phyloP scores from a whole-genome alignment of 30 jellyfish, hydroid and myxozoan species.

The Cassiopea xamachana region DNA sequence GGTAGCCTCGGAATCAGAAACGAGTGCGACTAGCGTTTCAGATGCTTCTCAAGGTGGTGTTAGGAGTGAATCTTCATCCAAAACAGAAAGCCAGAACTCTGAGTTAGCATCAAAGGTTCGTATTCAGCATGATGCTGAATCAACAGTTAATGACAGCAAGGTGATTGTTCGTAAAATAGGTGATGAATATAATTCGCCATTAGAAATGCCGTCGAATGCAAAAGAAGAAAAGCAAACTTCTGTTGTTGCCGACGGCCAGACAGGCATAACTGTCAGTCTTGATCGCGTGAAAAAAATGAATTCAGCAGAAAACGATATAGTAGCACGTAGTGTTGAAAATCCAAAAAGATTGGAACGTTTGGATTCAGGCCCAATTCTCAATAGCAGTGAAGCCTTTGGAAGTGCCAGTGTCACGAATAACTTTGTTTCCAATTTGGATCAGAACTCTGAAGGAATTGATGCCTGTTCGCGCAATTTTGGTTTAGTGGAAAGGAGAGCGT shows the following conservation, averaged over 20 bases:
- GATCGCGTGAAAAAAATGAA: not conserved
- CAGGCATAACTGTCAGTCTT: not conserved
- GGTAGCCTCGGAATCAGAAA: not conserved
- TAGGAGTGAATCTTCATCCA: not conserved
- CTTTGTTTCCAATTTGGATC: not conserved
- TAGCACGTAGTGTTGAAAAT: not conserved
- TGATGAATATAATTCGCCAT: slow-evolving; percentile 47
- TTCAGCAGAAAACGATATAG: not conserved
- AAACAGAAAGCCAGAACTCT: not conserved
- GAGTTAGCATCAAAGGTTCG: slow-evolving; percentile 24
- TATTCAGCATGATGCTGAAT: slow-evolving; percentile 8
- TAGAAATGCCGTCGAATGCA: not conserved
- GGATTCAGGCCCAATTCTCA: not conserved
- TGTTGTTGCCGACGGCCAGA: not conserved
- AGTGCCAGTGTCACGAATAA: not conserved
- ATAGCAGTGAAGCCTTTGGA: not conserved
- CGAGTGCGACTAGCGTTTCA: not conserved
- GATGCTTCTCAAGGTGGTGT: not conserved
- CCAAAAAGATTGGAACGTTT: not conserved
- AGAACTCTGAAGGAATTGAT: not conserved
- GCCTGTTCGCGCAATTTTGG: not conserved
- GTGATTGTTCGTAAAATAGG: slow-evolving; percentile 71
- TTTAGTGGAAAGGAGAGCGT: not conserved
- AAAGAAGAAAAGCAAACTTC: slow-evolving; percentile 6
- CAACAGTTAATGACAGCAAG: slow-evolving; percentile 25